Evolutionary conservation across 1,140 invertebrate genomes (phyloP), one percentile per base, ranked within the genome.

Genomic region (Drosophila dunni): DNA sequence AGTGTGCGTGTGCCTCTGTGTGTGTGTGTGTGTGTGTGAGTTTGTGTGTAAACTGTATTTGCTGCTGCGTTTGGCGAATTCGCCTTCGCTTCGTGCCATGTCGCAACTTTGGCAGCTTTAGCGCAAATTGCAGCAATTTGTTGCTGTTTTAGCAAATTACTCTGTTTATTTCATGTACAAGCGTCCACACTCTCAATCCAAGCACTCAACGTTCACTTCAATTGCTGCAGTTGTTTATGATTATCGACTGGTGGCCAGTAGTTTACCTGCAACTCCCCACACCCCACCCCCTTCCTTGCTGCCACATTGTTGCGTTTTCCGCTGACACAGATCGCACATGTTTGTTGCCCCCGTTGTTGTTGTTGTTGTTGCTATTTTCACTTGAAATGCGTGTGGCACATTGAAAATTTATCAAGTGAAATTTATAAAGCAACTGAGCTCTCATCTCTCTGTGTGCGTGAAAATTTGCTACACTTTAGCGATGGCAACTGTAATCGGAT

Each of bases 131-230:
- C 84, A 78, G 84, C 79, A 89, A 89, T 89, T 89, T 89, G 84
- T 89, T 89, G 84, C 85, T 89, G 84, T 89, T 89, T 89, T 89
- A 89, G 84, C 70, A 89, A 89, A 89, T 89, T 89, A 84, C 84
- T 86, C 76, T 81, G 84, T 89, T 89, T 89, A 89, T 89, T 64
- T 70, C 78, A 45, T 62, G 74, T 76, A 76, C 68, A 53, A 68
- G 64, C 20, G 20, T 40, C 46, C 63, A 38, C 57, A 74, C 15
- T 33, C 54, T 13, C 17, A 45, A 58, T 17, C 57, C 53, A 13
- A 57, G 61, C 24, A 29, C 65, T 66, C 15, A 36, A 45, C 51
- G 57, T 71, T 8, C 36, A 11, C 33, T n/a, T 51, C 54, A 65
- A 53, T 61, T 75, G 65, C 33, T 63, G 67, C 58, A 72, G 69